Base-by-base conservation (phyloP, 64 coral and sea anemone genomes). In the Anthopleura sola region DNA sequence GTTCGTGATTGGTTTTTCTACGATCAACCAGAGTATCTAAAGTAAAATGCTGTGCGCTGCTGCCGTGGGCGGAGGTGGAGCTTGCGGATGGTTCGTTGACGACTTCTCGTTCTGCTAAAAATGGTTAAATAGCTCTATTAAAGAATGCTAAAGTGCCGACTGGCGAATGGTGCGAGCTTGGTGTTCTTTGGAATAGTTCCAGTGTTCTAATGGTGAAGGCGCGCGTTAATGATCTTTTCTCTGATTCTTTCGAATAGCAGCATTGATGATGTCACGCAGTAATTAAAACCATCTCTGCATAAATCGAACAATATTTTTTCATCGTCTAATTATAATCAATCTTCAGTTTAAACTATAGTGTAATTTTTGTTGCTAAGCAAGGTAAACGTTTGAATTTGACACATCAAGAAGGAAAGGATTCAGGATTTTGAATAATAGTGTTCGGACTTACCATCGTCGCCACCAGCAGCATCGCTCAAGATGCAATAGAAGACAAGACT, bases 401-500 rank as follows among this genome's bases (percentile, higher is more conserved):
- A 62, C 24, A 8, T 0, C 8, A 5, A 20, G 53, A 20, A 14
- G 2, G 13, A 17, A 55, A 44, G 40, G 40, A 8, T 44, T 8
- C 9, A 20, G 53, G 53, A 17, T 20, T 13, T 21, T 17, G 20
- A 17, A 56, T 56, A 3, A 16, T 6, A 9, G 11, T 29, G 28
- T 53, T 32, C 34, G 9, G 0, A 31, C 66, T 71, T 34, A 71
- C 66, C 31, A 2, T 71, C 28, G 28, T 71, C 28, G 12, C 12
- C 58, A 26, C 21, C 58, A 71, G 31, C 66, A 71, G 66, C 66
- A 34, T 71, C 66, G 66, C 14, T 32, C n/a, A 71, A 32, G 13
- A 71, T 28, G 28, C 66, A 71, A 71, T 71, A 71, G 66, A 71
- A 71, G 66, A 71, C n/a, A 28, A 71, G n/a, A 28, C 29, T 71